These are phyloP conservation scores for Watsonalla cultraria DNA, from an alignment of 2,888 invertebrate species.

Conservation along the genomic window DNA sequence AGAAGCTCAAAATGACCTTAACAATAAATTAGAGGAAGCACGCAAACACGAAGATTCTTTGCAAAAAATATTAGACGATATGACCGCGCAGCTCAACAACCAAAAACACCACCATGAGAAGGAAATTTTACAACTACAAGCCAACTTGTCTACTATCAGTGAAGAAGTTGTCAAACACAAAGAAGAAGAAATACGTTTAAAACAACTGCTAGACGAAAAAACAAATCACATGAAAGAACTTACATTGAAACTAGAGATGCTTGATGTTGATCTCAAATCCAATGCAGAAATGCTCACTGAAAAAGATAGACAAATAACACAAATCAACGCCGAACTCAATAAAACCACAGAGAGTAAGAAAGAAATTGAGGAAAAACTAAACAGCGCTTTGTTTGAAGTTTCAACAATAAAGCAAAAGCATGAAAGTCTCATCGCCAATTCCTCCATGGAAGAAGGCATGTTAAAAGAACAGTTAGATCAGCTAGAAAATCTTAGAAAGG, in stretches of 20 bases:
- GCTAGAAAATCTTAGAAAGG: conserved; percentile 53
- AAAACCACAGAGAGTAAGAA: conserved; percentile 63
- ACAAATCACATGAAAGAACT: conserved; percentile 60
- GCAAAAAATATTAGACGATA: conserved; percentile 65
- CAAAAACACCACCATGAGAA: conserved; percentile 61
- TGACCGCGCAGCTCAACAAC: conserved; percentile 63
- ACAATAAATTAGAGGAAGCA: conserved; percentile 70
- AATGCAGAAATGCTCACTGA: conserved; percentile 64
- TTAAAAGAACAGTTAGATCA: conserved; percentile 59
- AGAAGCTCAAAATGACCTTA: conserved; percentile 69
- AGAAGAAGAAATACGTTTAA: conserved; percentile 42
- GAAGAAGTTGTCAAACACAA: conserved; percentile 51
- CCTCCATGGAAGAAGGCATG: conserved; percentile 60
- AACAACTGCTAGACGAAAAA: conserved; percentile 52
- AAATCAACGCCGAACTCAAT: conserved; percentile 55
- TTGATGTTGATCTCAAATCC: conserved; percentile 66
- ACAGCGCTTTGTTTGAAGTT: conserved; percentile 50
- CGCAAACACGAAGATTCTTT: conserved; percentile 69
- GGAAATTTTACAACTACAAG: conserved; percentile 52
- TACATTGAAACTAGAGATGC: conserved; percentile 62
- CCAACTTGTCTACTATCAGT: conserved; percentile 37
- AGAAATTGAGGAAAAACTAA: conserved; percentile 69
- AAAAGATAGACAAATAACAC: conserved; percentile 68
- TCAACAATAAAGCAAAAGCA: conserved; percentile 61
- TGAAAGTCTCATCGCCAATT: conserved; percentile 60